Conservation (phyloP, 2,113 vertebrate genomes). For the Strix aluco region DNA sequence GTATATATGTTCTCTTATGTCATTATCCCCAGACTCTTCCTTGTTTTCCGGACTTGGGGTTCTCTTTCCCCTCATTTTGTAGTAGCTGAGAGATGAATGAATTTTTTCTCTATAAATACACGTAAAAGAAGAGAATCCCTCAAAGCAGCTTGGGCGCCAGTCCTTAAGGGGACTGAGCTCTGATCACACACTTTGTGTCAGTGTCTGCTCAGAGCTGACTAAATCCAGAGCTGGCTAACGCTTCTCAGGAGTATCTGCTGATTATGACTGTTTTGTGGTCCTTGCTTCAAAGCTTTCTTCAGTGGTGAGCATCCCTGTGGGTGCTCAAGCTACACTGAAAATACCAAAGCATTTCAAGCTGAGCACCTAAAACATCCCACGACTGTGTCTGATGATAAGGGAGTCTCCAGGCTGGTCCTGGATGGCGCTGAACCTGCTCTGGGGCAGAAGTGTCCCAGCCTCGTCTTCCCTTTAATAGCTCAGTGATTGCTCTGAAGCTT, state of each 20-base stretch:
- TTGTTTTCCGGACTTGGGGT: background rate
- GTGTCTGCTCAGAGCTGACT: background rate
- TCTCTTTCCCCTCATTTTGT: background rate
- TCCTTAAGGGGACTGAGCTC: background rate
- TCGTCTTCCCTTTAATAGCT: background rate
- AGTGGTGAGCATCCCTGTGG: background rate
- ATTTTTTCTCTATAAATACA: background rate
- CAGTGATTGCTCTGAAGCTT: background rate
- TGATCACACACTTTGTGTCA: background rate
- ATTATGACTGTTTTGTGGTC: background rate
- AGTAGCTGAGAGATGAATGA: background rate
- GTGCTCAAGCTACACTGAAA: background rate
- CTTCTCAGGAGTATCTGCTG: background rate
- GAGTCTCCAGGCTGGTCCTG: background rate
- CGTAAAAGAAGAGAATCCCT: background rate
- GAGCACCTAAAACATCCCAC: background rate
- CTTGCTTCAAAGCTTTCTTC: background rate
- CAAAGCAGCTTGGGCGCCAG: background rate
- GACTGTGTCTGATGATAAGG: accelerated
- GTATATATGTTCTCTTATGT: accelerated
- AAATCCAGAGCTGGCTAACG: background rate
- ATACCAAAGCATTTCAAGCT: accelerated
- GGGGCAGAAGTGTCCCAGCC: background rate
- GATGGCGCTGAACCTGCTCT: background rate
- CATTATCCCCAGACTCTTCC: accelerated